Percentiles rank a stretch among this genome's conserved stretches.
These are phyloP conservation scores for Tetragonula carbonaria DNA, from an alignment of 2,888 invertebrate genomes.

Conservation along the genomic window DNA sequence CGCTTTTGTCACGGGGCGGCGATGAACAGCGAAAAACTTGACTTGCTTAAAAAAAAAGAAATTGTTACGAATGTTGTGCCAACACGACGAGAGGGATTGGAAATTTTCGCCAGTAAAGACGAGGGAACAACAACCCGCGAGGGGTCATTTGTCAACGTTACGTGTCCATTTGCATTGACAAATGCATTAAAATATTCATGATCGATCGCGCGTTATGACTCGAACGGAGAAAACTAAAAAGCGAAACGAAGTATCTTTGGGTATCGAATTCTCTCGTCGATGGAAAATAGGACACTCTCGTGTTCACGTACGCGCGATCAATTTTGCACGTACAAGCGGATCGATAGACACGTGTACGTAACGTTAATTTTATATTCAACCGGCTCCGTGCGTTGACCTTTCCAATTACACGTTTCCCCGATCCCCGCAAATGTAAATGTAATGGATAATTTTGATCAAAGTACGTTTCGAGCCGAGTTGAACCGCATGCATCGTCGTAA, in stretches of 20 bases:
- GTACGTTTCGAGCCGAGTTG: neutral
- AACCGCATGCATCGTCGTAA: neutral
- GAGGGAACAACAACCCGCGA: too few species aligned
- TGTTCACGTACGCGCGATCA: too few species aligned
- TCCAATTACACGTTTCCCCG: neutral
- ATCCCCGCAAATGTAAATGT: neutral
- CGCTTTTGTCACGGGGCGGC: neutral
- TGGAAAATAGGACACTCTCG: neutral
- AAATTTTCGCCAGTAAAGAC: too few species aligned
- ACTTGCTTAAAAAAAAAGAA: neutral
- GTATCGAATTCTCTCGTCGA: neutral
- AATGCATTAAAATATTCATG: slow-evolving; percentile 26
- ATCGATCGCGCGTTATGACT: slow-evolving; percentile 18
- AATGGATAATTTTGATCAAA: slow-evolving; percentile 18
- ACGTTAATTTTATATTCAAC: slow-evolving; percentile 12
- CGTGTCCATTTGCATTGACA: slow-evolving; percentile 1
- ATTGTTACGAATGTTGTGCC: neutral
- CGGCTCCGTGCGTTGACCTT: slow-evolving; percentile 22
- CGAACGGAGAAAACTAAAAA: neutral
- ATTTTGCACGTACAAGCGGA: neutral
- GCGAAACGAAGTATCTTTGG: neutral
- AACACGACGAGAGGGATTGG: neutral
- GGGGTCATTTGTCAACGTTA: slow-evolving; percentile 30
- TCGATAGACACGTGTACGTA: neutral
- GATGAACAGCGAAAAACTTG: neutral